Base-by-base conservation (phyloP, 2,113 vertebrate genomes). In the Rutilus rutilus region DNA sequence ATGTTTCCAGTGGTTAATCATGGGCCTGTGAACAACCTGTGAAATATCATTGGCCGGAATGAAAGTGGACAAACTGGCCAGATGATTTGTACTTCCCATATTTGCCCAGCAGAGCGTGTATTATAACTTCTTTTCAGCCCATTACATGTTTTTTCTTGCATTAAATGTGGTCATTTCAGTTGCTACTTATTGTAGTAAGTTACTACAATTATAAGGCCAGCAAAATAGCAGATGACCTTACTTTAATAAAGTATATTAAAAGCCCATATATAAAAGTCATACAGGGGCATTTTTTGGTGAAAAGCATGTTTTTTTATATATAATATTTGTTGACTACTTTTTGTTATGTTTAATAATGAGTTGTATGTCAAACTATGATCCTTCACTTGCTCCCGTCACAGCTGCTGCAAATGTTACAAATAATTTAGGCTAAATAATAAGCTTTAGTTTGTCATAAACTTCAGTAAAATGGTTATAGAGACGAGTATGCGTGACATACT, bases 81-180 rank as follows among this genome's bases (percentile, higher is more conserved):
- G 12, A 74, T 15, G 10, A 57, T 6, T 9, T 69, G 67, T 33
- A 59, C 8, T 59, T 36, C 10, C 36, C 7, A 11, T 11, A 62
- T 12, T 59, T 8, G 19, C 27, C 64, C 86, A 85, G 69, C 83
- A 87, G 86, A 82, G 59, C 83, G 82, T 8, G 21, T 71, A 39
- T 71, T 71, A 42, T 39, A 23, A 47, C n/a, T 74, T 74, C 1
- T 25, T 39, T 47, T 47, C 39, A 8, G 42, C 15, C 12, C 42
- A 10, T 69, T 23, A 23, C 8, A 69, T 23, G 9, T 23, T 71
- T 39, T 33, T 42, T 23, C 19, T 69, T 69, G 36, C 7, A 19
- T 21, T 21, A 21, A 69, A 69, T 21, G 15, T 8, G 30, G 17
- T 30, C 4, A 21, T 69, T 69, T 36, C 8, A 69, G 17, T 36